Evolutionary conservation across 2,888 invertebrate species (phyloP), one percentile per base, ranked within the genome.

Genomic region (Conops quadrifasciatus): DNA sequence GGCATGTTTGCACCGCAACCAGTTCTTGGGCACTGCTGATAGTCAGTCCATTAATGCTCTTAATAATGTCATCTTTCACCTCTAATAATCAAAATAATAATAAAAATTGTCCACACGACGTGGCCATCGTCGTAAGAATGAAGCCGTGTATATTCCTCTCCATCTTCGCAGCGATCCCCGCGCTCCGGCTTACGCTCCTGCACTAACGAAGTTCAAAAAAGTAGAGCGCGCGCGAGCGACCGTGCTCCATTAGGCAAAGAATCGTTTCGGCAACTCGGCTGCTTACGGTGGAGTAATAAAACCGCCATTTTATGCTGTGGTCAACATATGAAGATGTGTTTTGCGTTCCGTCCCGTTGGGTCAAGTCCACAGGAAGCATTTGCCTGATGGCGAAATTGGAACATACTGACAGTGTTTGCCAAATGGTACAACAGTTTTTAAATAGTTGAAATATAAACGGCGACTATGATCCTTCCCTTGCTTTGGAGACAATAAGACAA

Each of bases 71-170:
- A 78, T 78, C 77, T 77, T 79, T 77, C 77, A 75, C 69, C 74
- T 76, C 77, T 71, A 74, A 77, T 78, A 78, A 79, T 79, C 76
- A 78, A 77, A 80, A 78, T 78, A 75, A 79, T 77, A 78, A 80
- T 79, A 77, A 79, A 78, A 78, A 78, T 75, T 59, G 62, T 59
- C 45, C 58, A 67, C 58, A 24, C 58, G 45, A 58, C 26, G 24
- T 19, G 15, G 30, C 7, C 9, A 24, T 15, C 11, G 30, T 19
- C 21, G 30, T 19, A 19, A 26, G 45, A 64, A 45, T 64, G 66
- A 53, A 30, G n/a, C 53, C 5, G n/a, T 16, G n/a, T 28, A 47
- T 51, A 28, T 51, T 64, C 7, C 3, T 43, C 16, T 36, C 9
- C 19, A 7, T n/a, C 3, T 19, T 62, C 13, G 9, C 4, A 36